Evolutionary conservation across 2,797 vertebrate species (phyloP).

Genomic region (Podarcis siculus): DNA sequence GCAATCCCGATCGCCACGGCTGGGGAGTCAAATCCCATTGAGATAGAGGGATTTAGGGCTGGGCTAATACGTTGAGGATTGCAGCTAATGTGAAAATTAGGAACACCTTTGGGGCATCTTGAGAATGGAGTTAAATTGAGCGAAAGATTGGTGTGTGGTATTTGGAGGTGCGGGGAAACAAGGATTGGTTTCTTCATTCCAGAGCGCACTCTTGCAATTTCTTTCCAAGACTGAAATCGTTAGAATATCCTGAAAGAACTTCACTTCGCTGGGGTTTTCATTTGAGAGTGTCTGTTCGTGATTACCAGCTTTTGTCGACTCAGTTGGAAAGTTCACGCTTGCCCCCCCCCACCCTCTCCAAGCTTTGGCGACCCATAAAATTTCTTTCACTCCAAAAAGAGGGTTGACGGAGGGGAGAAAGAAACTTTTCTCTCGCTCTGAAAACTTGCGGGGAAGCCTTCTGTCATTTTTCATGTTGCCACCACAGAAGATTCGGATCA

Average conservation of each 20-base stretch:
- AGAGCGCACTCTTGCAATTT: neutral
- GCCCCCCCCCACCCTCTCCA: neutral
- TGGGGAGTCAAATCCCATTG: neutral
- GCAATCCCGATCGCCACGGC: neutral
- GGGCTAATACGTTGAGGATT: neutral
- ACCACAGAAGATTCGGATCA: neutral
- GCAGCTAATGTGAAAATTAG: constrained; percentile 2
- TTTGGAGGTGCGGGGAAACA: neutral
- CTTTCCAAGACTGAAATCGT: neutral
- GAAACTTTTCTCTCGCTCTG: no score
- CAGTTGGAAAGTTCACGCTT: neutral
- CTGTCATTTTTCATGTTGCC: neutral
- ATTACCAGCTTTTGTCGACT: neutral
- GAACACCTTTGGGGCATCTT: constrained; percentile 9
- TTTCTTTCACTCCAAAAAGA: neutral
- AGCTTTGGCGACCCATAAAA: neutral
- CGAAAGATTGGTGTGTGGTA: neutral
- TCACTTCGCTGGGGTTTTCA: neutral
- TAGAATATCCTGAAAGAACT: neutral
- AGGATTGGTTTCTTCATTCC: neutral
- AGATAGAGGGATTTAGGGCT: neutral
- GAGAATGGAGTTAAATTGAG: neutral
- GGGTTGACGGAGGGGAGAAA: neutral
- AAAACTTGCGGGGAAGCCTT: no score
- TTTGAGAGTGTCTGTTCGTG: neutral